Evolutionary conservation across 2,797 vertebrate species (phyloP), one percentile per base, ranked within the genome.

Genomic region (Okamejei kenojei): DNA sequence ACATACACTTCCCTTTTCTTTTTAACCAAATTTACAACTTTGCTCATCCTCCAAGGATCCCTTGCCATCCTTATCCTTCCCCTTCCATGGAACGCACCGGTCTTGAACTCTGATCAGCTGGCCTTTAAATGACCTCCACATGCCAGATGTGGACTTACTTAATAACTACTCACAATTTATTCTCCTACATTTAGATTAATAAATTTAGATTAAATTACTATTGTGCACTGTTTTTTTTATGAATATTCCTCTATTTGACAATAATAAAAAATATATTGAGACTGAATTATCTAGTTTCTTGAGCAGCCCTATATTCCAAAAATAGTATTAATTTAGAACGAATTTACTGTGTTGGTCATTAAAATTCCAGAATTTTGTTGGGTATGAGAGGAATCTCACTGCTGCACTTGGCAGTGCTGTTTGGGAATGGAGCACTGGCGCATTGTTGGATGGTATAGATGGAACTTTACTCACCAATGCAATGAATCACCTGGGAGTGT

Each of bases 121-220:
- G 45, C 45, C 45, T 45, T 45, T 45, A 45, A 45, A 45, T 45
- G 2, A 45, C 45, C 4, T 45, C 45, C 45, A 45, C 45, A 4
- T 45, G 45, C 45, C 45, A 45, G 45, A 45, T 45, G 45, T 45
- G 45, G 45, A 45, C 45, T 45, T 45, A 45, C 45, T 45, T 45
- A 45, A 45, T 45, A 45, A 45, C 45, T 45, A 2, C 45, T 45
- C 45, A 1, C 45, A 45, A 45, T 45, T 45, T 45, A 45, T 4
- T 45, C 2, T 45, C 45, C 45, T 45, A 45, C 45, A 45, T 45
- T 45, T 45, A 45, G 4, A 45, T 45, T 2, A 90, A n/a, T 68
- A n/a, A 68, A 90, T 68, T 90, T 90, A 68, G 84, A 65, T 68
- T 65, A 35, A 68, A 68, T 90, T 90, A 35, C 61, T 90, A 61